A percentile compares a stretch with the other conserved stretches of the same genome.
These are phyloP conservation scores for Chrysotoxum bicinctum DNA, from an alignment of 2,888 invertebrate species.

Conservation along the genomic window DNA sequence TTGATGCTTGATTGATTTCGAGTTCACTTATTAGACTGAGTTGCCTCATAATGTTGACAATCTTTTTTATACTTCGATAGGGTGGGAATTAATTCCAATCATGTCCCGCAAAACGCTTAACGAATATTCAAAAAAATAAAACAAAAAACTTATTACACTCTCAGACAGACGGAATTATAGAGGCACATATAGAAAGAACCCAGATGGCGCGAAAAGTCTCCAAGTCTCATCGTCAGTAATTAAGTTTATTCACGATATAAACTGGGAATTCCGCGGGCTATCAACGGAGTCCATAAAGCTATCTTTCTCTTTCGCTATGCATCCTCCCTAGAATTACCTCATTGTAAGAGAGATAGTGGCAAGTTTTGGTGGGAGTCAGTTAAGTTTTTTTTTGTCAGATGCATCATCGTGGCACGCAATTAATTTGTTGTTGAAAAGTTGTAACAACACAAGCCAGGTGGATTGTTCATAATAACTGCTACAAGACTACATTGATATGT, in stretches of 20 bases:
- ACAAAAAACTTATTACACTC: constrained; percentile 1
- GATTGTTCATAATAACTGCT: not conserved
- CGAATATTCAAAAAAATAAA: constrained; percentile 38
- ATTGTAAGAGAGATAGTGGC: constrained; percentile 21
- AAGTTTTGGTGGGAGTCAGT: constrained; percentile 19
- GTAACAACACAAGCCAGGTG: constrained; percentile 29
- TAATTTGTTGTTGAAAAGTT: constrained; percentile 36
- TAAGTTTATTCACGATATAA: constrained; percentile 66
- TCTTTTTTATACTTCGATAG: constrained; percentile 62
- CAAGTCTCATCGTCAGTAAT: constrained; percentile 29
- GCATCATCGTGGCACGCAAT: constrained; percentile 53
- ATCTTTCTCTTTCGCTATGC: constrained; percentile 10
- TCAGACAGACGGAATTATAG: constrained; percentile 54
- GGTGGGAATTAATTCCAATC: constrained; percentile 62
- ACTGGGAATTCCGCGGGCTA: constrained; percentile 67
- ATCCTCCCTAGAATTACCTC: constrained; percentile 58
- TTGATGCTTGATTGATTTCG: constrained; percentile 25
- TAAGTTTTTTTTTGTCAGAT: constrained; percentile 13
- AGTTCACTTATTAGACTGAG: constrained; percentile 60
- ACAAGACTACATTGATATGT: not conserved
- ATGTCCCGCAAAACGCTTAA: constrained; percentile 55
- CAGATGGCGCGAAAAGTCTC: constrained; percentile 31
- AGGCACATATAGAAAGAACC: constrained; percentile 53
- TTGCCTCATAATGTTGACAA: constrained; percentile 53
- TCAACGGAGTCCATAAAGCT: constrained; percentile 26